phyloP scores from a whole-genome alignment of 2,797 vertebrate genomes.

The Platalea minor region DNA sequence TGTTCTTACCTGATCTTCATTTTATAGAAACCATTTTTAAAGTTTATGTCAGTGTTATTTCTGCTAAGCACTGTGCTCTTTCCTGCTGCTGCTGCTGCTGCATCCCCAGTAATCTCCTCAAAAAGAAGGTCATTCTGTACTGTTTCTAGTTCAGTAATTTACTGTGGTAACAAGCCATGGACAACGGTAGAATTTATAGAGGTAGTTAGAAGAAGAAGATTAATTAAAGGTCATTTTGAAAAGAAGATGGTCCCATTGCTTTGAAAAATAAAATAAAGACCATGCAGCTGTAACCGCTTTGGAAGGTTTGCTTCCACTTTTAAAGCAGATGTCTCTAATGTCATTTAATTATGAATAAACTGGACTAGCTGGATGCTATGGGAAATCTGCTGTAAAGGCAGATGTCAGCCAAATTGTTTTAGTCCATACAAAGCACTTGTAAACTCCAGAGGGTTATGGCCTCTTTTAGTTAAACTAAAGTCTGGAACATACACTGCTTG shows the following conservation, averaged over 20 bases:
- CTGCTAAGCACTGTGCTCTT: background rate
- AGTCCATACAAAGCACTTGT: background rate
- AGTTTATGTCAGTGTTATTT: background rate
- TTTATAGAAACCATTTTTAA: background rate
- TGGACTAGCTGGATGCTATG: background rate
- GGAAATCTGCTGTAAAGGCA: background rate
- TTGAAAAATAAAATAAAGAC: background rate
- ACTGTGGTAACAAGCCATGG: background rate
- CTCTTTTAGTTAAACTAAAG: background rate
- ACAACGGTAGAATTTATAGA: background rate
- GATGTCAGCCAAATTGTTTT: background rate
- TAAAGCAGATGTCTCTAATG: background rate
- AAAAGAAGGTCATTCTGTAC: background rate
- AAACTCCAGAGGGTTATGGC: background rate
- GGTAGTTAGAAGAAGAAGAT: background rate
- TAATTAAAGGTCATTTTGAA: constrained; percentile 3
- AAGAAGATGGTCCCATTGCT: background rate
- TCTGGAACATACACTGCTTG: background rate
- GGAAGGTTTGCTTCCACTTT: background rate
- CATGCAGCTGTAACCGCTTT: background rate
- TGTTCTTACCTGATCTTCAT: background rate
- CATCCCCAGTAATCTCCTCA: background rate
- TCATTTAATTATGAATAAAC: background rate
- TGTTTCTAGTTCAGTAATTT: background rate
- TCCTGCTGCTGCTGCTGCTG: background rate